phyloP scores from a whole-genome alignment of 2,797 vertebrate species.

The Sternotherus odoratus region DNA sequence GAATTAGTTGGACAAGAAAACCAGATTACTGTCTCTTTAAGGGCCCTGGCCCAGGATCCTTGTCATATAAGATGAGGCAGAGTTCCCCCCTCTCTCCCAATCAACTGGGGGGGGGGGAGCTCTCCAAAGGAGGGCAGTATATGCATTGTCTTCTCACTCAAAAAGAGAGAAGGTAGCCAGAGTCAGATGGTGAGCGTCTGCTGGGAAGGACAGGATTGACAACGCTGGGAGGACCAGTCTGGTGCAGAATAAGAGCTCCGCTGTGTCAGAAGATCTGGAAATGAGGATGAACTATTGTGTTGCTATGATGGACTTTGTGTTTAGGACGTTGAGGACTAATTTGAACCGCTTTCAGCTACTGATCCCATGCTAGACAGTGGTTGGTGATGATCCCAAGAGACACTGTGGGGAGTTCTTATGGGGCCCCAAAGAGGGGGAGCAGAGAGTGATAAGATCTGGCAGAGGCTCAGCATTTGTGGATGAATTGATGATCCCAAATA shows the following conservation, averaged over 20 bases:
- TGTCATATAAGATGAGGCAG: background rate
- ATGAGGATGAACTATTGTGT: background rate
- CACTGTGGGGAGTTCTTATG: background rate
- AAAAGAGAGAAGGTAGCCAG: background rate
- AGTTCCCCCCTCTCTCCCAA: too few relatives aligned
- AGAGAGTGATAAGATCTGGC: background rate
- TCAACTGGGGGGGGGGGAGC: too few relatives aligned
- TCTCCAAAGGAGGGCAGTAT: background rate
- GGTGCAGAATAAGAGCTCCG: background rate
- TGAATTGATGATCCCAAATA: conserved; percentile 1
- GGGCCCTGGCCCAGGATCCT: background rate
- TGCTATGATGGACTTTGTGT: background rate
- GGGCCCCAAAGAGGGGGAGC: background rate
- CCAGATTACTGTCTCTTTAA: background rate
- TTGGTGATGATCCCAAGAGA: background rate
- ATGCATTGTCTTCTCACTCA: background rate
- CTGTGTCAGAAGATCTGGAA: background rate
- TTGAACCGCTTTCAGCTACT: background rate
- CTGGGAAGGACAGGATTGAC: background rate
- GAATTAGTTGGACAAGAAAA: background rate
- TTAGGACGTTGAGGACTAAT: background rate
- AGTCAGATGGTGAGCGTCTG: background rate
- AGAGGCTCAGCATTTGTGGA: background rate
- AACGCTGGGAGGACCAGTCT: background rate
- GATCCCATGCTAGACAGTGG: background rate